Base-by-base conservation (phyloP, 2,888 invertebrate genomes). In the Xestobium rufovillosum region DNA sequence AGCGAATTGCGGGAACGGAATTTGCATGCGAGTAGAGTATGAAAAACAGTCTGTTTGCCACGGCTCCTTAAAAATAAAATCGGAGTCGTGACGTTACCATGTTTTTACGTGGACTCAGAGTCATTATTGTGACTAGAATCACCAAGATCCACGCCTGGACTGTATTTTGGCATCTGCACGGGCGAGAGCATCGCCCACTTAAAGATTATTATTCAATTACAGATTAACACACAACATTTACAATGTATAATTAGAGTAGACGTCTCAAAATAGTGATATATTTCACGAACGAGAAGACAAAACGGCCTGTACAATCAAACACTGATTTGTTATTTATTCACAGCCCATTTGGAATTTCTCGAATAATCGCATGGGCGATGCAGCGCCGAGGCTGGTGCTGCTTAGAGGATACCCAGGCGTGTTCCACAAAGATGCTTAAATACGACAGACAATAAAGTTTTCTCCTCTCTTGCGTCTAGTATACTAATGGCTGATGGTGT, bases 301-400 rank as follows among this genome's bases (percentile, higher is more conserved):
- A 73, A 69, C 75, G 76, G 75, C 73, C 75, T 76, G 76, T 76
- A 77, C 76, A 76, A 71, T 75, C 71, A 72, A 72, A 74, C 71
- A 73, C 71, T 72, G 74, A 74, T 73, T 66, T 65, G 67, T 68
- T 66, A 64, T 64, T 75, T 74, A 76, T 78, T 81, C 81, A 81
- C 81, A 81, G 81, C 80, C 80, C 79, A 75, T 76, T 79, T 80
- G 80, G 79, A 80, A 79, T 79, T 78, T 78, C 67, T 69, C 68
- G 66, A 65, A 63, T 59, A 55, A 55, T 54, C 60, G 55, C 47
- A 40, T 44, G 50, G 53, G 56, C 53, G 56, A 51, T 46, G 49
- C 45, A 8, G 6, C 6, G n/a, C 23, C 23, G 23, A n/a, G n/a
- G n/a, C n/a, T n/a, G n/a, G n/a, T n/a, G n/a, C n/a, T n/a, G n/a